These are phyloP conservation scores for Tupaia tana DNA, from an alignment of 2,113 vertebrate species.

Conservation along the genomic window DNA sequence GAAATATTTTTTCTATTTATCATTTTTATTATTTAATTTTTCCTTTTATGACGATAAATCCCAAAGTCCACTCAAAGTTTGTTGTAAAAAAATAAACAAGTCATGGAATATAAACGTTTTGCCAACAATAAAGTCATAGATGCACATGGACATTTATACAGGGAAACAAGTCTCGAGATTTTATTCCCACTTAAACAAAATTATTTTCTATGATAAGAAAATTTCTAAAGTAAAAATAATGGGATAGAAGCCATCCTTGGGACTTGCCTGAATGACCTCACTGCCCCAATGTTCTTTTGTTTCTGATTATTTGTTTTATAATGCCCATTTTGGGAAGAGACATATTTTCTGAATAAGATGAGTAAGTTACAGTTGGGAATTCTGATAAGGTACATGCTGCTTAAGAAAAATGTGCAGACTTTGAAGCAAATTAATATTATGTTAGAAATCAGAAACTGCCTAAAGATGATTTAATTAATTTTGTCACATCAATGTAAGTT, in stretches of 20 bases:
- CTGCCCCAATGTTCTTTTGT: neutral
- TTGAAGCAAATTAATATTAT: neutral
- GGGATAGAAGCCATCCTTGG: neutral
- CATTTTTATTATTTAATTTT: neutral
- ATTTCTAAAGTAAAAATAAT: neutral
- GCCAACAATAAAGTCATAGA: neutral
- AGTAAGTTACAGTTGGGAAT: neutral
- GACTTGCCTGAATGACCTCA: neutral
- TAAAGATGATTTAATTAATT: slow-evolving; percentile 34
- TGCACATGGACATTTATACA: neutral
- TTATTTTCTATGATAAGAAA: slow-evolving; percentile 1
- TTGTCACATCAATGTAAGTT: neutral
- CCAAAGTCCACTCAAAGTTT: neutral
- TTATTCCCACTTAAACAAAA: neutral
- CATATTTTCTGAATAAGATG: neutral
- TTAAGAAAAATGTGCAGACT: slow-evolving; percentile 22
- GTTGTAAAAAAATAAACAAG: neutral
- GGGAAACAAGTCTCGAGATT: neutral
- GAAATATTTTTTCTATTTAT: neutral
- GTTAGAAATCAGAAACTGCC: neutral
- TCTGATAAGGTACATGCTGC: neutral
- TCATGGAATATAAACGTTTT: neutral
- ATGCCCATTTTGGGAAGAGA: neutral
- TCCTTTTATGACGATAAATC: neutral
- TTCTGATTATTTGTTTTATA: neutral